Conservation (phyloP, 2,888 invertebrate species). For the Amblyteles armatorius region DNA sequence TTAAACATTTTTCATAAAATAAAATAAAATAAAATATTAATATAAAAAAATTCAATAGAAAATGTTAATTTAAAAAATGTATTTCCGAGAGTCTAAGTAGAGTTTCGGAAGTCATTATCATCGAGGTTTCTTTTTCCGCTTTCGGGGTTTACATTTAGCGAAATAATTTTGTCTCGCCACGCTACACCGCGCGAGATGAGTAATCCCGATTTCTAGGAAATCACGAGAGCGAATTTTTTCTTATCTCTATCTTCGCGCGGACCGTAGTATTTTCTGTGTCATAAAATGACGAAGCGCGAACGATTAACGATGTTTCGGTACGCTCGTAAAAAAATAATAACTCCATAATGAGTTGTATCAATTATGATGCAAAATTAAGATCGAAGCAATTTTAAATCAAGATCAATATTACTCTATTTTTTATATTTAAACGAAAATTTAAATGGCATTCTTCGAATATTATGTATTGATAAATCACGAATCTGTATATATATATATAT, state of each 20-base stretch:
- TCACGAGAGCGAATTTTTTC: neutral
- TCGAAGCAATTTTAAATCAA: neutral
- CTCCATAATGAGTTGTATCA: neutral
- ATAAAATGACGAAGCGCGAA: neutral
- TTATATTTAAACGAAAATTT: too few relatives aligned
- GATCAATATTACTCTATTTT: neutral
- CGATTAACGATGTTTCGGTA: neutral
- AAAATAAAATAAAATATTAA: too few relatives aligned
- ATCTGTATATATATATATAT: too few relatives aligned
- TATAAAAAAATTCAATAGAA: too few relatives aligned
- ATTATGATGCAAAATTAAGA: neutral
- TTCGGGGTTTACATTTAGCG: neutral
- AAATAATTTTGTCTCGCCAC: neutral
- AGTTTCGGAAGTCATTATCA: neutral
- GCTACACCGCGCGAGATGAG: neutral
- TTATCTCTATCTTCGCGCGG: neutral
- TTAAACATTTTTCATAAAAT: too few relatives aligned
- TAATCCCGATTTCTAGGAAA: neutral
- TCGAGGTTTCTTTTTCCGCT: neutral
- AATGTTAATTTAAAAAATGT: too few relatives aligned
- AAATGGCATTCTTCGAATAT: too few relatives aligned
- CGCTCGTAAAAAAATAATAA: neutral
- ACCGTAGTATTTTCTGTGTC: neutral
- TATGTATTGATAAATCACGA: too few relatives aligned
- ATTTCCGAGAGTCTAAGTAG: too few relatives aligned